Base-by-base conservation (phyloP, 2,888 invertebrate genomes). In the Furcula furcula region DNA sequence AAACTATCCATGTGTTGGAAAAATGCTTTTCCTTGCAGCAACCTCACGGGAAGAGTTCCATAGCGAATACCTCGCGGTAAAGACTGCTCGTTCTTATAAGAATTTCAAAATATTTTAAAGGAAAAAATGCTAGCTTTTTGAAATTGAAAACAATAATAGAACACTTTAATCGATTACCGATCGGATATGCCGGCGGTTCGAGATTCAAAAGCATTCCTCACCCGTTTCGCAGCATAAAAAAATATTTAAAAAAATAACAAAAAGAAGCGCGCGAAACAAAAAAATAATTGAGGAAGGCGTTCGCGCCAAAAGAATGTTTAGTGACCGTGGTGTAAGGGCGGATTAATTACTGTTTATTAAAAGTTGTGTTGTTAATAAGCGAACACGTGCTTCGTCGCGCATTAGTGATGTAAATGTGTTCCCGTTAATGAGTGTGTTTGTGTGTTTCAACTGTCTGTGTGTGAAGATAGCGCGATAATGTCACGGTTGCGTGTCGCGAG, bases 51-150 rank as follows among this genome's bases (percentile, higher is more conserved):
- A 86, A 88, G 88, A 88, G 88, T 88, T 88, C 77, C 85, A 87
- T 78, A 88, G 88, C 85, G 88, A 84, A 86, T 85, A 88, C 88
- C 88, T 88, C 88, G 88, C 88, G 88, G 88, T 88, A 88, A 87
- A 88, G 87, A 86, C 88, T 73, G 44, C 70, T 72, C 81, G 84
- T 76, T 76, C 78, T 76, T 28, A 28, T 11, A 28, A 28, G 2
- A 28, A 28, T 10, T 18, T 11, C 66, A 74, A 75, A 76, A 71
- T 61, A 54, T 53, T 46, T 32, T 58, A 65, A 69, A 57, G 48
- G 51, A 60, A 56, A 68, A 63, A 61, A 51, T 46, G 27, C 34
- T 45, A 56, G 60, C 51, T 42, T 35, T 42, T 34, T 41, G 55
- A 57, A 67, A 62, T 51, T 33, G 10, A 18, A 65, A 59, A 58